These are phyloP conservation scores for Lepus europaeus DNA, from an alignment of 2,113 vertebrate species.

Conservation along the genomic window DNA sequence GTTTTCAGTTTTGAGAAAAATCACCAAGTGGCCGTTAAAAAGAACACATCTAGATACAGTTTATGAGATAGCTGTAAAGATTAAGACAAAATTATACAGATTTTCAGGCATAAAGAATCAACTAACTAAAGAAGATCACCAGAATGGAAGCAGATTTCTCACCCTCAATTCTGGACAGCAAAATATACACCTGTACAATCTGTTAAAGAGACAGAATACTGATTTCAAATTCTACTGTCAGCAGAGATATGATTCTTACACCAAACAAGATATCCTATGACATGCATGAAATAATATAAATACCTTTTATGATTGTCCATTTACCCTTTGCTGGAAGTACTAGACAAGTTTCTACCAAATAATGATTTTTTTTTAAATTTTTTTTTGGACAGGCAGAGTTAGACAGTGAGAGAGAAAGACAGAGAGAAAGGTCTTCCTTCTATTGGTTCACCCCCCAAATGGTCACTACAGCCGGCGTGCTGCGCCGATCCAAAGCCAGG, in stretches of 20 bases:
- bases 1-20: slow-evolving; percentile 12
- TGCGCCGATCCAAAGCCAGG: no score
- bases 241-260: not conserved
- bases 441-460: no score
- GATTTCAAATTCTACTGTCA: not conserved
- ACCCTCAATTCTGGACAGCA: not conserved
- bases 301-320: not conserved
- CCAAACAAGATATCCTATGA: slow-evolving; percentile 8
- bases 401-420: no score
- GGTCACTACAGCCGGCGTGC: no score
- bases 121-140: not conserved
- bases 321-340: not conserved
- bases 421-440: no score
- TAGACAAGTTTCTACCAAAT: not conserved
- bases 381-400: no score
- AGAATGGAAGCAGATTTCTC: slow-evolving; percentile 30
- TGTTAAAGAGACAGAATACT: not conserved
- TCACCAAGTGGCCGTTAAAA: not conserved
- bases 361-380: not conserved
- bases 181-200: not conserved
- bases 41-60: not conserved
- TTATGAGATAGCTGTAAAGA: not conserved
- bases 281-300: not conserved
- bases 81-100: not conserved
- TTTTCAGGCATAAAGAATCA: not conserved